Evolutionary conservation across 1,140 invertebrate species (phyloP), one percentile per base, ranked within the genome.

Genomic region (Cotesia typhae): DNA sequence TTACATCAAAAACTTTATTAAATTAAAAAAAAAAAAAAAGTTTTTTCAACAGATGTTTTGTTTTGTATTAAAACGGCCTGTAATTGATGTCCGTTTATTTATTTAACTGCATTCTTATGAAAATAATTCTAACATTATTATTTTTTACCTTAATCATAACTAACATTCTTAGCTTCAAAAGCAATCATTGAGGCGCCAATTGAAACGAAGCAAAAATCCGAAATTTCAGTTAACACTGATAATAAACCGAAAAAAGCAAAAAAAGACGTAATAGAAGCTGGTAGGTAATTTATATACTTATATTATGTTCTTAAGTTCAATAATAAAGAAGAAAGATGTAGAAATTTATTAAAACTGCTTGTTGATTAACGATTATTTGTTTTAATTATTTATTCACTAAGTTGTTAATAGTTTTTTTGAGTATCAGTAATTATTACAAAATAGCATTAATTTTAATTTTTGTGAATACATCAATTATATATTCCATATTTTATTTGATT

Each of bases 221-320:
- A 68, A 70, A 81, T 78, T 28, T 80, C 84, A 61, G 77, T 81
- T 51, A 79, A 76, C 55, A 35, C 77, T 47, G 84, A 87, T 82
- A 80, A 84, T 78, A 80, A 81, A 75, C 66, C 82, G 75, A 84
- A 78, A 75, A 85, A 84, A 78, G 80, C 84, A 36, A 78, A 80
- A 60, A 76, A 75, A 61, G 75, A 82, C 51, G 77, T 81, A 76
- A 78, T 84, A 73, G 77, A 86, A 80, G 75, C 83, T 73, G 84
- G 85, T 87, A 81, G 64, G 83, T 81, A 71, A 64, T 68, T 73
- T 63, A 70, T 36, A 55, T 7, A 4, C 47, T 36, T 38, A 41
- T 67, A 60, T 17, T 65, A 63, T 65, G 14, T 41, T 53, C 3
- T 66, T 57, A 69, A 9, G 64, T 72, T 52, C 7, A 38, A 37